A percentile compares a stretch with the other conserved stretches of the same genome.
Evolutionary conservation across 2,113 vertebrate species (phyloP).

Genomic region (Anarhynchus alexandrinus): DNA sequence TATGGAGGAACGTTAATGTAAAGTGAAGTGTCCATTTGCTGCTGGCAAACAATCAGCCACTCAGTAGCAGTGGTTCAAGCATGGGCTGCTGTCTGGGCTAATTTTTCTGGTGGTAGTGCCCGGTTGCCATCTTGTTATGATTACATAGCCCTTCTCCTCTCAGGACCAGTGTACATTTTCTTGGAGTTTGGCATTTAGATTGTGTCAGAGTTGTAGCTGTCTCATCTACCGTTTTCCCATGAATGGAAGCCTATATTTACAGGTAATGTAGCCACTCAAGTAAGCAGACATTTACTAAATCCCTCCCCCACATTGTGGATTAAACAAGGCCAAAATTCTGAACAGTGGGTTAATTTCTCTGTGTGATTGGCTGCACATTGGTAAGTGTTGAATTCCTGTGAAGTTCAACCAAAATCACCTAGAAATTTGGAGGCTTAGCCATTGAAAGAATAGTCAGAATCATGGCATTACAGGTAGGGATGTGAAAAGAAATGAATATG

Average conservation of each 20-base stretch:
- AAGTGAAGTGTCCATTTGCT: background rate
- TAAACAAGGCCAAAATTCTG: background rate
- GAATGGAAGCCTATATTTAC: background rate
- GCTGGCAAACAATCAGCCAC: background rate
- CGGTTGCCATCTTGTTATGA: background rate
- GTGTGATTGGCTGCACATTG: background rate
- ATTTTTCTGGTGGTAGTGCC: background rate
- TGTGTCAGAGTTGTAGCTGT: background rate
- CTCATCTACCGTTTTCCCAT: background rate
- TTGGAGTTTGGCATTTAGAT: background rate
- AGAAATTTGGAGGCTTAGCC: background rate
- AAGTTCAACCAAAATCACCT: background rate
- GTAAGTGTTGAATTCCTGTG: background rate
- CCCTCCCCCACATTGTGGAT: background rate
- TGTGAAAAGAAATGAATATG: background rate
- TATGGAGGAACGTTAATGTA: background rate
- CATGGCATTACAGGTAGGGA: background rate
- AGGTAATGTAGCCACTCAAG: background rate
- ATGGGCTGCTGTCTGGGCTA: background rate
- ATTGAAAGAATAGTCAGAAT: background rate
- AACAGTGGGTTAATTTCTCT: background rate
- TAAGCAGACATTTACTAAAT: background rate
- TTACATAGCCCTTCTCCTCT: background rate
- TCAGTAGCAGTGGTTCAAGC: fast-evolving
- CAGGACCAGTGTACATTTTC: background rate